Conservation (phyloP, 1,140 invertebrate genomes). For the Branchinecta lindahli region DNA sequence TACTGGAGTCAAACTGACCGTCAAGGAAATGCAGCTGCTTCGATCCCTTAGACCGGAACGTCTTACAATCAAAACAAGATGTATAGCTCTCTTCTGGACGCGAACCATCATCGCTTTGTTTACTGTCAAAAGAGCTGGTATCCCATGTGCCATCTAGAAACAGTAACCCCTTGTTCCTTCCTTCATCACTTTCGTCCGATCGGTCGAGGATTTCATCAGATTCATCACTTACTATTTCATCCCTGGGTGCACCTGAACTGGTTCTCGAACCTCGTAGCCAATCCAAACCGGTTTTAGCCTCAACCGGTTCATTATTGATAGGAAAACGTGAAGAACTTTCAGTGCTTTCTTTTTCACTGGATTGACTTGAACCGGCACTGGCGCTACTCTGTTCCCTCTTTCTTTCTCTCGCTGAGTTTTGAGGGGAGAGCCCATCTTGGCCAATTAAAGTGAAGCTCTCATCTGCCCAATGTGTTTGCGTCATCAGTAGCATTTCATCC, state of each 20-base stretch:
- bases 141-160: too few species aligned
- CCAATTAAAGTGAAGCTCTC: not conserved
- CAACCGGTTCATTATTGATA: too few species aligned
- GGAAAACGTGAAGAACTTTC: too few species aligned
- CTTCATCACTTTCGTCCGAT: slow-evolving; percentile 7
- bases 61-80: too few species aligned
- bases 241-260: not conserved
- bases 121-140: too few species aligned
- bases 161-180: not conserved
- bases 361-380: too few species aligned
- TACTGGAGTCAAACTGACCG: not conserved
- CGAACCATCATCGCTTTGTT: too few species aligned
- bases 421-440: not conserved
- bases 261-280: not conserved
- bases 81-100: too few species aligned
- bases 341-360: too few species aligned
- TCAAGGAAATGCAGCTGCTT: not conserved
- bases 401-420: too few species aligned
- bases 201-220: not conserved
- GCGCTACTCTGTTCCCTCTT: too few species aligned
- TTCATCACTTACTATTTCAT: not conserved
- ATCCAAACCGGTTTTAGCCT: too few species aligned
- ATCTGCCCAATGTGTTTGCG: slow-evolving; percentile 4
- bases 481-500: not conserved
- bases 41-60: not conserved